These are phyloP conservation scores for Andrena camellia DNA, from an alignment of 2,888 invertebrate species.

Conservation along the genomic window DNA sequence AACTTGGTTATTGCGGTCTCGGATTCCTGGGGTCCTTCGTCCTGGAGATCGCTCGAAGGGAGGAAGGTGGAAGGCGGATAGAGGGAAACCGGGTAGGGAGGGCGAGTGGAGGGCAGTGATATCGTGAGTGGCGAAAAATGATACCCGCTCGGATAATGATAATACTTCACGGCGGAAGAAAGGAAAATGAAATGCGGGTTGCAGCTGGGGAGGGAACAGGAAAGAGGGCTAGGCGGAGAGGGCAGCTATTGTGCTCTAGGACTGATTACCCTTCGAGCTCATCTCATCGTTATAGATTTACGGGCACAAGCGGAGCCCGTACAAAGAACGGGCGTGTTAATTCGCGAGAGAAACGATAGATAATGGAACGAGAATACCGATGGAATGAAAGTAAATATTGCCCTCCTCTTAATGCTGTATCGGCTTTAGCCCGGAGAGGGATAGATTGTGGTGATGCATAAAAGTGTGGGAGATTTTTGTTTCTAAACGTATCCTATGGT, in stretches of 20 bases:
- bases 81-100: background rate
- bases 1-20: constrained; percentile 53
- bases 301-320: constrained; percentile 46
- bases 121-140: constrained; percentile 68
- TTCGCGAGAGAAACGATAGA: constrained; percentile 56
- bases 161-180: constrained; percentile 64
- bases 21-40: constrained; percentile 31
- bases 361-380: constrained; percentile 54
- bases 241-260: constrained; percentile 66
- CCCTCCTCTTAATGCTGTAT: constrained; percentile 10
- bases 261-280: constrained; percentile 62
- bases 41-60: constrained; percentile 15
- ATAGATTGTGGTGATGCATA: no score
- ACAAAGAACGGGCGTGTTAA: constrained; percentile 55
- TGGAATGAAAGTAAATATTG: constrained; percentile 39
- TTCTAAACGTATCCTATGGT: no score
- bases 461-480: no score
- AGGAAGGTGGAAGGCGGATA: background rate
- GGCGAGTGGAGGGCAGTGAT: constrained; percentile 43
- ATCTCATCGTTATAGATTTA: constrained; percentile 61
- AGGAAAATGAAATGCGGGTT: constrained; percentile 69
- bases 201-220: constrained; percentile 15
- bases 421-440: background rate
- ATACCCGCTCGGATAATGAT: constrained; percentile 63
- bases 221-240: background rate